A percentile compares a stretch with the other conserved stretches of the same genome.
These are phyloP conservation scores for Drosophila recens DNA, from an alignment of 2,888 invertebrate genomes.

Conservation along the genomic window DNA sequence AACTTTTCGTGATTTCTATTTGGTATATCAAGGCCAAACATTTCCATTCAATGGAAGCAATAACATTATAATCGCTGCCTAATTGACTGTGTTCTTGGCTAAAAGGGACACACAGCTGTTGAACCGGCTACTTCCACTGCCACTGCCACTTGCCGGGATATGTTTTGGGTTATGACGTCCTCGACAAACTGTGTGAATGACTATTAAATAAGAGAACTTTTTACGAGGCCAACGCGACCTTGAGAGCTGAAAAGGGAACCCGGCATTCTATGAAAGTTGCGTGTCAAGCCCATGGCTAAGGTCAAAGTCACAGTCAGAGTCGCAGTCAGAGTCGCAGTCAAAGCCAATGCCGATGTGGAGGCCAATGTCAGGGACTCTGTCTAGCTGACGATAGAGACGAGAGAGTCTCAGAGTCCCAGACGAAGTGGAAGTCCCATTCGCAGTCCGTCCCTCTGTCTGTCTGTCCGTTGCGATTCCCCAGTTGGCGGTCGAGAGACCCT, in stretches of 20 bases:
- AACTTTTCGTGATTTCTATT: not conserved
- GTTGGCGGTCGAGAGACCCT: slow-evolving; percentile 19
- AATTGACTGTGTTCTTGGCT: slow-evolving; percentile 15
- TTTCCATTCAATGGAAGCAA: not conserved
- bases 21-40: not conserved
- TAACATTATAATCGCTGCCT: slow-evolving; percentile 13
- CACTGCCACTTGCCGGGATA: not conserved
- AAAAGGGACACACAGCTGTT: slow-evolving; percentile 14
- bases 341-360: slow-evolving; percentile 40
- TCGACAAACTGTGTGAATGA: slow-evolving; percentile 44
- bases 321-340: slow-evolving; percentile 17
- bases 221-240: slow-evolving; percentile 62
- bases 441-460: slow-evolving; percentile 25
- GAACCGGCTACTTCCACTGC: not conserved
- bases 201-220: slow-evolving; percentile 70
- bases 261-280: slow-evolving; percentile 48
- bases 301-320: slow-evolving; percentile 53
- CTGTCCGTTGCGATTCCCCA: slow-evolving; percentile 5
- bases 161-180: slow-evolving; percentile 22
- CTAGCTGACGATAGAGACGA: slow-evolving; percentile 17
- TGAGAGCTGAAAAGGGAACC: slow-evolving; percentile 37
- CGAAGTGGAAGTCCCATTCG: slow-evolving; percentile 9
- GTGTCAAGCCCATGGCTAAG: slow-evolving; percentile 54
- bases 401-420: not conserved
- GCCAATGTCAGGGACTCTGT: slow-evolving; percentile 62